Conservation (phyloP, 2,888 invertebrate genomes). For the Corbicula japonica region DNA sequence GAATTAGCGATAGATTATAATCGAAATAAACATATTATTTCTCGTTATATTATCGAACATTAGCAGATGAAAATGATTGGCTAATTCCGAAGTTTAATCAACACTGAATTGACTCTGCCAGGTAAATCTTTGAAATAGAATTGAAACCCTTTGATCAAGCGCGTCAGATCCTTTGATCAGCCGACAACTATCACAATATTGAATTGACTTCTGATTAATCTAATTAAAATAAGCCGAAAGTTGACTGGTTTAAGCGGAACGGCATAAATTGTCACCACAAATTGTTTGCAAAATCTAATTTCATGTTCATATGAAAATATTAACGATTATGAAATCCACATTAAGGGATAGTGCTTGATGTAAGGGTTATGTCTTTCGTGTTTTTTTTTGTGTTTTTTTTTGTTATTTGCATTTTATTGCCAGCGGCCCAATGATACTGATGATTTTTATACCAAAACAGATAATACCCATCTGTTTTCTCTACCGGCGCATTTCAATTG, state of each 20-base stretch:
- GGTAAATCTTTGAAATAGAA: constrained; percentile 39
- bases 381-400: too few species aligned
- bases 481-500: too few species aligned
- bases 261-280: background rate
- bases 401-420: too few species aligned
- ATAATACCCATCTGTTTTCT: too few species aligned
- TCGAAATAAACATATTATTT: constrained; percentile 13
- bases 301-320: background rate
- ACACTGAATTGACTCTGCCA: constrained; percentile 46
- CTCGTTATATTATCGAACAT: constrained; percentile 26
- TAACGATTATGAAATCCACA: background rate
- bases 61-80: constrained; percentile 15
- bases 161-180: constrained; percentile 49
- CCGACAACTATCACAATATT: constrained; percentile 51
- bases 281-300: background rate
- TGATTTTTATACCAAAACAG: too few species aligned
- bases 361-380: too few species aligned
- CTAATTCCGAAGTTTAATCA: constrained; percentile 49
- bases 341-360: background rate
- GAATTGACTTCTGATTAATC: constrained; percentile 65
- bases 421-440: too few species aligned
- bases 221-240: constrained; percentile 51
- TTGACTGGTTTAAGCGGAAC: constrained; percentile 2
- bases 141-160: constrained; percentile 53
- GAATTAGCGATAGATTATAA: too few species aligned